Conservation (phyloP, 2,113 vertebrate species). For the Scomber scombrus region DNA sequence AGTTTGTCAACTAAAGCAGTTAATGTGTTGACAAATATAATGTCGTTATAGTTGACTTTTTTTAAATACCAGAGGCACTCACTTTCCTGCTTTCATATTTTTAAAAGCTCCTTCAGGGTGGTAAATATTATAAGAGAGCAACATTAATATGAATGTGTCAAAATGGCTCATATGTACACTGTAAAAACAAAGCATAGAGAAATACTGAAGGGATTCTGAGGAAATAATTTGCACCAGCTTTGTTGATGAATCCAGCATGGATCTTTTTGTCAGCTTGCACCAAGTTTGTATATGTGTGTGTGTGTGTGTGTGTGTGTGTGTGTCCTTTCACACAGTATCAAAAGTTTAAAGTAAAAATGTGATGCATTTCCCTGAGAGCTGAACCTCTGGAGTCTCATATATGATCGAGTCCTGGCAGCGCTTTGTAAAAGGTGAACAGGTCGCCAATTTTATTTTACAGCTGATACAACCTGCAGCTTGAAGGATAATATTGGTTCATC, state of each 20-base stretch:
- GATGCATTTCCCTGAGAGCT: too few species aligned
- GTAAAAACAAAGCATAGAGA: conserved; percentile 42
- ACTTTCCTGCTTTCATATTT: conserved; percentile 34
- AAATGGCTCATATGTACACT: conserved; percentile 23
- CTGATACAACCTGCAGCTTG: neutral
- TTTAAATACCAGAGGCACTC: conserved; percentile 25
- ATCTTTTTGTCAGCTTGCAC: conserved; percentile 27
- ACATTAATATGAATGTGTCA: conserved; percentile 36
- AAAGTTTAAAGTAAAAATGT: too few species aligned
- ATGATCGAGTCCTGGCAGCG: too few species aligned
- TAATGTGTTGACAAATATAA: conserved; percentile 44
- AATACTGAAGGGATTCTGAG: neutral
- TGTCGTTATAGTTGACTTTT: conserved; percentile 14
- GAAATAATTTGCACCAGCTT: conserved; percentile 54
- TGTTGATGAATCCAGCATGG: conserved; percentile 59
- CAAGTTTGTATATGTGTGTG: neutral
- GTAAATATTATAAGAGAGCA: conserved; percentile 19
- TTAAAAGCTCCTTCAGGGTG: conserved; percentile 36
- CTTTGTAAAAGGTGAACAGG: too few species aligned
- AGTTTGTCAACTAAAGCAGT: conserved; percentile 47
- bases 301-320: neutral
- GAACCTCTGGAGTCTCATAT: too few species aligned
- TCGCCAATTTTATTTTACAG: neutral
- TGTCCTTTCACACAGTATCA: neutral
- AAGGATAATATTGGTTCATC: conserved; percentile 2